phyloP scores from a whole-genome alignment of 2,113 vertebrate genomes.

The Sinocyclocheilus anshuiensis region DNA sequence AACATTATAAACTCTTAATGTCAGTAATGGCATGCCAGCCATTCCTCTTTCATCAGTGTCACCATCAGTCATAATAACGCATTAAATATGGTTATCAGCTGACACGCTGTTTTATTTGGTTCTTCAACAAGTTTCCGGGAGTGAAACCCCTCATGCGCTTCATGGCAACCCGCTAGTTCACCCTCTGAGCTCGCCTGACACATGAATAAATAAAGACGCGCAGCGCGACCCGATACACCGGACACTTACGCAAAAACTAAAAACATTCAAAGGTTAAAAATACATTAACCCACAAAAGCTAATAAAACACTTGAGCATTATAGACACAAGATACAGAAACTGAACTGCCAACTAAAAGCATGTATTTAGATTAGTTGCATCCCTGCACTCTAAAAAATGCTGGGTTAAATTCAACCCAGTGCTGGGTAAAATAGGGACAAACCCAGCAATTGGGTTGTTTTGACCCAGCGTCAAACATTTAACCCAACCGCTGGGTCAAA shows the following conservation, averaged over 20 bases:
- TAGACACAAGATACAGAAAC: background rate
- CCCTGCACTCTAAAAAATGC: no score
- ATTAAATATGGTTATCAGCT: slow-evolving; percentile 6
- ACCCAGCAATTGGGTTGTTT: no score
- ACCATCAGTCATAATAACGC: slow-evolving; percentile 13
- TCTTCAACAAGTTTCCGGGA: background rate
- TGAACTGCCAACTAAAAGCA: background rate
- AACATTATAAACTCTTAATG: background rate
- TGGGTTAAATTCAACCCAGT: no score
- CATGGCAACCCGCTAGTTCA: slow-evolving; percentile 31
- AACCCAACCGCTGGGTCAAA: no score
- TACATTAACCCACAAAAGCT: background rate
- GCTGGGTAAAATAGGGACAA: no score
- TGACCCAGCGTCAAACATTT: no score
- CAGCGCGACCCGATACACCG: slow-evolving; percentile 66
- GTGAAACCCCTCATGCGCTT: slow-evolving; percentile 32
- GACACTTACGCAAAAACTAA: slow-evolving; percentile 58
- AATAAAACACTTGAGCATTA: background rate
- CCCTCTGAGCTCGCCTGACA: slow-evolving; percentile 70
- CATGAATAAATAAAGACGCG: slow-evolving; percentile 72
- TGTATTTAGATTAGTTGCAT: background rate
- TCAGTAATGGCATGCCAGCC: background rate
- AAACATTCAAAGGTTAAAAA: background rate
- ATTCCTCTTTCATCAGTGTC: background rate
- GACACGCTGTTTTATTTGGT: slow-evolving; percentile 3